Conservation (phyloP, 23 tunicate species). For the Botrylloides violaceus region DNA sequence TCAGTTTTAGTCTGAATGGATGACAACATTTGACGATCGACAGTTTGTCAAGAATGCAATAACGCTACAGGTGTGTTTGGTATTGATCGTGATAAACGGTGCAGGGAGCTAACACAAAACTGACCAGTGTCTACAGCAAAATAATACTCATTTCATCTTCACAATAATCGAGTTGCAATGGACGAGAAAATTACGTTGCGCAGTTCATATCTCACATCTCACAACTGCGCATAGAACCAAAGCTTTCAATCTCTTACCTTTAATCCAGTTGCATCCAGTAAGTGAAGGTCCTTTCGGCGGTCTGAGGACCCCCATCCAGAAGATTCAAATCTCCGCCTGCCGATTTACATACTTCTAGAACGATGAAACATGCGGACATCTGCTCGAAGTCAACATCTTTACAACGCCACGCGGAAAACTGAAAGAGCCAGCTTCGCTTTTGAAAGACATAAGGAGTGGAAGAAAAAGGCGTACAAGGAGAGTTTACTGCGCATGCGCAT, state of each 20-base stretch:
- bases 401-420: slow-evolving; percentile 12
- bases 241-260: not conserved
- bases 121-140: too few species aligned
- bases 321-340: slow-evolving; percentile 12
- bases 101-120: too few species aligned
- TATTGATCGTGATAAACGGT: too few species aligned
- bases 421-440: slow-evolving; percentile 1
- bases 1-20: too few species aligned
- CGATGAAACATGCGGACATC: slow-evolving; percentile 5
- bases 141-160: too few species aligned
- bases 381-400: slow-evolving; percentile 13
- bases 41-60: too few species aligned
- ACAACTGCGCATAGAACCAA: too few species aligned
- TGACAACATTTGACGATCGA: too few species aligned
- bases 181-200: too few species aligned
- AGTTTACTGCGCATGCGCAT: slow-evolving; percentile 10
- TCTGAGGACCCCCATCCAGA: slow-evolving; percentile 21
- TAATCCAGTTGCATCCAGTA: slow-evolving; percentile 10
- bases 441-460: not conserved
- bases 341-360: slow-evolving; percentile 9
- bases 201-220: too few species aligned
- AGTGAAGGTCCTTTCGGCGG: slow-evolving; percentile 6
- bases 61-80: too few species aligned
- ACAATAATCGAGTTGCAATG: too few species aligned
- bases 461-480: slow-evolving; percentile 3